Conservation (phyloP, 2,113 vertebrate species). For the human region GRCh38 chr14:38995501-38996000, state of each 20-base stretch:
- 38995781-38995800: not conserved
- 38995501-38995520: not conserved
- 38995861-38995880: not conserved
- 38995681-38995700: not conserved
- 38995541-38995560: not conserved
- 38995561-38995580: not conserved
- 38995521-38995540: not conserved
- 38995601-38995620: not conserved
- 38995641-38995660: not conserved
- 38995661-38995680: not conserved
- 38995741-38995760: not conserved
- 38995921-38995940: not conserved
- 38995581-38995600: not conserved
- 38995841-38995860: not conserved
- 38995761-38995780: not conserved
- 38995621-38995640: conserved; percentile 24
- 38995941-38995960: not conserved
- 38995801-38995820: not conserved
- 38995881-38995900: not conserved
- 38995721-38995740: not conserved
- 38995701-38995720: not conserved
- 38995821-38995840: not conserved
- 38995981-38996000: not conserved
- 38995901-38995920: not conserved
- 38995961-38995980: not conserved